Base-by-base conservation (phyloP, 2,113 vertebrate species). In the Hippocampus comes region DNA sequence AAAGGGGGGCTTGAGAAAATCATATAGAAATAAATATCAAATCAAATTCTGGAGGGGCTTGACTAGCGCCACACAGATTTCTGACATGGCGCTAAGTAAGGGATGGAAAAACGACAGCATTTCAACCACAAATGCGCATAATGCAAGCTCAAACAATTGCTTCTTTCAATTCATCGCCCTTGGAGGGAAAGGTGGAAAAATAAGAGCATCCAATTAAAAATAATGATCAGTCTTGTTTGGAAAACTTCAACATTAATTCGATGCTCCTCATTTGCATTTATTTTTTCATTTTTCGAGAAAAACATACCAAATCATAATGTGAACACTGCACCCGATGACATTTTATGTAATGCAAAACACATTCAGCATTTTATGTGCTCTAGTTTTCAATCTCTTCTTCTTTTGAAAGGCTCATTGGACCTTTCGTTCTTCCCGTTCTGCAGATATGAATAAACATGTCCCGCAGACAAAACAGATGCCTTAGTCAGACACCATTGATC, bases 401-500 rank as follows among this genome's bases (percentile, higher is more conserved):
- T 38, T 67, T 73, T 27, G 5, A 14, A 27, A 1, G 9, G 43
- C 6, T 10, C 68, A 63, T 68, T 27, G 21, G 25, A 49, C 27
- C 18, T 53, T 61, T 43, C 46, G 71, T 68, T 61, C 42, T 46
- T 61, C 34, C 25, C 68, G 63, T 38, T 65, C 10, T 64, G 49
- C 30, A 43, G 64, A 63, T 41, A 74, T 70, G 67, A 67, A 64
- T 78, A 42, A 70, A 74, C 74, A 82, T 72, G 14, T 64, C 71
- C 43, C 65, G 78, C 76, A 77, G 73, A 74, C 43, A 20, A 78
- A 72, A 72, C 81, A 81, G 76, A 81, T 82, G 76, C 67, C 73
- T 57, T 41, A 69, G 66, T 72, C 30, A 43, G 55, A 75, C 30
- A 8, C 25, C 59, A 34, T 23, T 11, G n/a, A 30, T 18, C 12